Conservation (phyloP, 2,113 vertebrate genomes). For the Myanophis thanlyinensis region DNA sequence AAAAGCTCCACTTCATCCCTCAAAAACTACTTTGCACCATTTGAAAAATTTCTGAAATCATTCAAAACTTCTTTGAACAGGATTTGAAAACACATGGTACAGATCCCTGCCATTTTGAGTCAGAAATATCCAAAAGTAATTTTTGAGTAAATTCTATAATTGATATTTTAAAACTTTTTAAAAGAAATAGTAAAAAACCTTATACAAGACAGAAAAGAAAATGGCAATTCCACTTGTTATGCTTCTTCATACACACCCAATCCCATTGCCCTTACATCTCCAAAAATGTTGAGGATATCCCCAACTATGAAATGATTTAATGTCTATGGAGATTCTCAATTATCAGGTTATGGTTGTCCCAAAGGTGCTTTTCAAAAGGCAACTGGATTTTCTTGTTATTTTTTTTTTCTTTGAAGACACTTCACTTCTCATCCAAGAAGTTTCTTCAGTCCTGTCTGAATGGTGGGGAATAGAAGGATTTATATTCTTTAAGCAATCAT, state of each 20-base stretch:
- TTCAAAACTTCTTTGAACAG: not conserved
- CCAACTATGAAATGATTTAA: not conserved
- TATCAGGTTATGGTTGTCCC: no score
- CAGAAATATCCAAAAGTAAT: not conserved
- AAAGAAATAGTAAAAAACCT: not conserved
- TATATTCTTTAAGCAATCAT: no score
- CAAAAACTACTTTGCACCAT: not conserved
- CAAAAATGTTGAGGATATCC: not conserved
- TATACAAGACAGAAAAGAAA: not conserved
- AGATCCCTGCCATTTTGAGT: not conserved
- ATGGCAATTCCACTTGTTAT: not conserved
- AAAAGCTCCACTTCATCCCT: not conserved
- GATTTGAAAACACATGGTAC: not conserved
- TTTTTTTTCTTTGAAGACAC: no score
- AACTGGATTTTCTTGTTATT: no score
- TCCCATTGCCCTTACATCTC: not conserved
- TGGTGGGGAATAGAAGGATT: no score
- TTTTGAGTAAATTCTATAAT: not conserved
- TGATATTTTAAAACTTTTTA: not conserved
- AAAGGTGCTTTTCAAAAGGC: no score
- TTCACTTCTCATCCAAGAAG: no score
- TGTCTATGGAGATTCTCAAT: not conserved
- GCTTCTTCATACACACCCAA: not conserved
- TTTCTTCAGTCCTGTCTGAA: no score
- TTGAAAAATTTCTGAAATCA: not conserved